Evolutionary conservation across 2,797 vertebrate species (phyloP).

Genomic region (Siniperca scherzeri): DNA sequence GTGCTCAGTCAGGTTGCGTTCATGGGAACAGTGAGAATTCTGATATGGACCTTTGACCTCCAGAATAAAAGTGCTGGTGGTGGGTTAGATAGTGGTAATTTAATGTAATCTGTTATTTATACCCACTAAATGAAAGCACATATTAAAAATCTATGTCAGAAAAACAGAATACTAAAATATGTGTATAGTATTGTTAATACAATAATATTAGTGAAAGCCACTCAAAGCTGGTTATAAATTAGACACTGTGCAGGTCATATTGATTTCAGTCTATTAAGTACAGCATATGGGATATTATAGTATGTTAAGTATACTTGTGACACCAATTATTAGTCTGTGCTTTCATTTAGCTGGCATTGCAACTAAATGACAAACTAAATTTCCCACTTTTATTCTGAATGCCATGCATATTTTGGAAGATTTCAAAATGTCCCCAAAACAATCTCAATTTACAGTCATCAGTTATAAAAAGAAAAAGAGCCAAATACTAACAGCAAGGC

Average conservation of each 20-base stretch:
- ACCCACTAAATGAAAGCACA: background rate
- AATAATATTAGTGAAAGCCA: background rate
- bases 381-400: background rate
- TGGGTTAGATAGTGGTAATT: background rate
- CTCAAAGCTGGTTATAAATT: background rate
- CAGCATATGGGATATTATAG: background rate
- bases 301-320: background rate
- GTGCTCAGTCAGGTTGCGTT: background rate
- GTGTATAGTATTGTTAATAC: background rate
- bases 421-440: background rate
- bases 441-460: too few species aligned
- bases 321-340: background rate
- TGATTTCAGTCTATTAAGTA: background rate
- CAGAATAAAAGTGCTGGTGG: background rate
- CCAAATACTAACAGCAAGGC: too few species aligned
- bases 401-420: background rate
- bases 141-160: background rate
- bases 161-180: background rate
- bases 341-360: background rate
- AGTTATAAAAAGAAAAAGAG: too few species aligned
- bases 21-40: background rate
- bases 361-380: background rate
- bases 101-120: background rate
- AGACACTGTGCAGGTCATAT: background rate
- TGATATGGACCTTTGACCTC: background rate